Conservation (phyloP, 2,888 invertebrate genomes). For the Lapara coniferarum region DNA sequence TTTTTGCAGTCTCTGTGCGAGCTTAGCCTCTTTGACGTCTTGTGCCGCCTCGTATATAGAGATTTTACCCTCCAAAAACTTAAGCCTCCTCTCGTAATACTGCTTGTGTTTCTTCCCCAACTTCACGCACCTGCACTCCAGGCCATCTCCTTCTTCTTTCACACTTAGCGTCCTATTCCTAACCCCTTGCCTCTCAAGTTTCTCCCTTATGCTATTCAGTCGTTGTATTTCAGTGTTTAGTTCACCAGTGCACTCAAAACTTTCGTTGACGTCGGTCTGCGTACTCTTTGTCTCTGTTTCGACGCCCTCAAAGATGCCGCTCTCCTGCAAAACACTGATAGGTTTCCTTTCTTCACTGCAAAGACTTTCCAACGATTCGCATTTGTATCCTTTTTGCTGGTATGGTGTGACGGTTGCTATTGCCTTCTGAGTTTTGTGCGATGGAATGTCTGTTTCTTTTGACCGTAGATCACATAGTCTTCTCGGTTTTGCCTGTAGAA, state of each 20-base stretch:
- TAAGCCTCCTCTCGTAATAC: constrained; percentile 86
- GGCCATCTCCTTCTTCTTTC: constrained; percentile 71
- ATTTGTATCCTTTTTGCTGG: constrained; percentile 76
- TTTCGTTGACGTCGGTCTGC: constrained; percentile 84
- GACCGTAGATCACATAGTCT: constrained; percentile 71
- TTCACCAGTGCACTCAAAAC: constrained; percentile 79
- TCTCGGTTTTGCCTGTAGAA: constrained; percentile 72
- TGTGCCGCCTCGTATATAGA: constrained; percentile 86
- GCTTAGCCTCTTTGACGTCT: constrained; percentile 84
- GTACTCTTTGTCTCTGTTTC: constrained; percentile 78
- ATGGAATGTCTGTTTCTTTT: constrained; percentile 72
- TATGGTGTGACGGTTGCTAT: constrained; percentile 87
- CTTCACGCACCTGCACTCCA: constrained; percentile 80
- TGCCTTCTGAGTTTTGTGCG: constrained; percentile 80
- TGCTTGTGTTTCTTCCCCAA: constrained; percentile 84
- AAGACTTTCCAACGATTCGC: constrained; percentile 75
- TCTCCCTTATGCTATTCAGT: constrained; percentile 85
- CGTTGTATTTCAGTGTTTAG: constrained; percentile 85
- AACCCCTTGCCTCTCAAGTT: constrained; percentile 84
- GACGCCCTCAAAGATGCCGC: constrained; percentile 88
- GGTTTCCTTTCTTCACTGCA: constrained; percentile 78
- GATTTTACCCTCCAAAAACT: constrained; percentile 86
- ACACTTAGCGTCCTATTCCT: constrained; percentile 75
- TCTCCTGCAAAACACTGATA: constrained; percentile 86
- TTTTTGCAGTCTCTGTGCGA: constrained; percentile 85